Evolutionary conservation across 2,888 invertebrate species (phyloP).

Genomic region (Eurois occulta): DNA sequence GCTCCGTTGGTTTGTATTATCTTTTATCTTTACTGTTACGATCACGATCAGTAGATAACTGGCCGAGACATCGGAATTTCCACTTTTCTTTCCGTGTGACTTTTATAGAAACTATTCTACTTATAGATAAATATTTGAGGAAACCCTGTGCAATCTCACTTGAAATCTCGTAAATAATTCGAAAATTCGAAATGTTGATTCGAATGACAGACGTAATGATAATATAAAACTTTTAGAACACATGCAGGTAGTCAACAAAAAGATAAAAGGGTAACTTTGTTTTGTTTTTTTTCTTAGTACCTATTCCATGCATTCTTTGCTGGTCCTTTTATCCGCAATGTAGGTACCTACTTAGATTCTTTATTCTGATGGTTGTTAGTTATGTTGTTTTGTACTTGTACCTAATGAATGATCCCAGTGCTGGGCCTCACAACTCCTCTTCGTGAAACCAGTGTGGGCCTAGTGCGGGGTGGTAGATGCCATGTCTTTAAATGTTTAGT

Average conservation of each 20-base stretch:
- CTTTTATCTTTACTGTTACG: conserved; percentile 7
- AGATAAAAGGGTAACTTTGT: too few species aligned
- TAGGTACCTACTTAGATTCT: too few species aligned
- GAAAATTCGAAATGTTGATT: too few species aligned
- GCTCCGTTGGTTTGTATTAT: conserved; percentile 5
- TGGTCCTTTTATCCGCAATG: too few species aligned
- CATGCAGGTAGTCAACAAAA: too few species aligned
- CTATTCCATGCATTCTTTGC: too few species aligned
- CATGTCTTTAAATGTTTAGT: background rate
- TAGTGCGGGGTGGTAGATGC: background rate
- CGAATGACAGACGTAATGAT: too few species aligned
- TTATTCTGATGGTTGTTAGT: too few species aligned
- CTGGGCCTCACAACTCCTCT: background rate
- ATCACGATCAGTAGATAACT: background rate
- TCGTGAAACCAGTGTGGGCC: too few species aligned
- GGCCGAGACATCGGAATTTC: background rate
- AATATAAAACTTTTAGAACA: too few species aligned
- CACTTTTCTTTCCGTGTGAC: background rate
- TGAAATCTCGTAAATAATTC: background rate
- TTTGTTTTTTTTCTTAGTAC: too few species aligned
- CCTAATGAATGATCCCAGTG: background rate
- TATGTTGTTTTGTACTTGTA: too few species aligned
- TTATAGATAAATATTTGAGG: background rate
- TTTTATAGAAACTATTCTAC: background rate
- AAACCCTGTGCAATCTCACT: background rate